phyloP scores from a whole-genome alignment of 2,113 vertebrate genomes.

The Glaucidium brasilianum region DNA sequence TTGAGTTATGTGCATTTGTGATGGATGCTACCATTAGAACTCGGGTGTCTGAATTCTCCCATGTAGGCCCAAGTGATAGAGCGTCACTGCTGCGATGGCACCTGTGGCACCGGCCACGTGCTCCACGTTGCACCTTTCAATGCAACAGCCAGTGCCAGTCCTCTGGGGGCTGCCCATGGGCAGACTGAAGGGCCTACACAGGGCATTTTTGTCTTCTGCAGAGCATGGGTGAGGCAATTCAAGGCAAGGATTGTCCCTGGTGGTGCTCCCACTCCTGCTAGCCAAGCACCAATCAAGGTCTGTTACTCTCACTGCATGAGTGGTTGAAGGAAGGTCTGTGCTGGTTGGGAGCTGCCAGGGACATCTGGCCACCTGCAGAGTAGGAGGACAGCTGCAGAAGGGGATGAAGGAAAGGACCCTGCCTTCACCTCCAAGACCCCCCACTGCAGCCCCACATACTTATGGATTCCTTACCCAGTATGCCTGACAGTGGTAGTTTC shows the following conservation, averaged over 20 bases:
- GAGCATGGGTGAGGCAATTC: background rate
- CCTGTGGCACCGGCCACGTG: rapidly evolving
- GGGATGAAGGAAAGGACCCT: background rate
- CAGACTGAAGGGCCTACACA: background rate
- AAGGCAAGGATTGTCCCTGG: background rate
- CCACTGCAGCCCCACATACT: background rate
- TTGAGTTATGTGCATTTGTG: rapidly evolving
- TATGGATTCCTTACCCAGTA: background rate
- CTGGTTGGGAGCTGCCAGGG: background rate
- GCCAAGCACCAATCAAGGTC: background rate
- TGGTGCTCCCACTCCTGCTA: background rate
- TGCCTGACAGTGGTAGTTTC: background rate
- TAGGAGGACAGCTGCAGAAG: background rate
- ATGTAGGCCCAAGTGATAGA: background rate
- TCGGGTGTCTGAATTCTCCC: background rate
- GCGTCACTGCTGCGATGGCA: background rate
- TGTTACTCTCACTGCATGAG: background rate
- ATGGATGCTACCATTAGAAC: background rate
- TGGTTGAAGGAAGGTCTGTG: background rate
- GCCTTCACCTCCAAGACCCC: background rate
- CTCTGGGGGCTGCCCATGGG: background rate
- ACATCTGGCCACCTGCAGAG: background rate
- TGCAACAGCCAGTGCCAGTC: rapidly evolving
- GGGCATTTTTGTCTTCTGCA: background rate
- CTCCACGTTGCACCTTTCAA: rapidly evolving